Conservation (phyloP, 2,113 vertebrate genomes). For the Eonycteris spelaea region DNA sequence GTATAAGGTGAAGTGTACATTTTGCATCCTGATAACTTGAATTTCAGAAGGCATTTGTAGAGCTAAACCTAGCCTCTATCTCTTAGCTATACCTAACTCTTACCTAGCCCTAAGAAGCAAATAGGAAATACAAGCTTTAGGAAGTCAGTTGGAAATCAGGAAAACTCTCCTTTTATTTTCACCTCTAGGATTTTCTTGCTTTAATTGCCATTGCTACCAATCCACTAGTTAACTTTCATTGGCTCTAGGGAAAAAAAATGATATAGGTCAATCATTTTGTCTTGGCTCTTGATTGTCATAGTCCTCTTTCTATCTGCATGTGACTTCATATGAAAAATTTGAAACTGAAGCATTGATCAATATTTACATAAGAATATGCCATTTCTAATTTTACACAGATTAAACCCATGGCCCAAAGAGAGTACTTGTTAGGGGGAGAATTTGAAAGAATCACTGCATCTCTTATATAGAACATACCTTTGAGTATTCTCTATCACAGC, state of each 20-base stretch:
- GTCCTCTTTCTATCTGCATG: not conserved
- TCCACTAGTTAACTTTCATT: not conserved
- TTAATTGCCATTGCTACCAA: not conserved
- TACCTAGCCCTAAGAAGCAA: not conserved
- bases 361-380: not conserved
- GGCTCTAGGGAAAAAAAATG: not conserved
- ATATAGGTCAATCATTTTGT: not conserved
- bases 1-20: not conserved
- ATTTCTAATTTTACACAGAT: not conserved
- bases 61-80: not conserved
- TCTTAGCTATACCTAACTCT: not conserved
- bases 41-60: not conserved
- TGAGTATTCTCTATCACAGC: not conserved
- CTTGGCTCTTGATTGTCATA: not conserved
- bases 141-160: not conserved
- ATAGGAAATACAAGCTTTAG: not conserved
- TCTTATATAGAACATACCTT: not conserved
- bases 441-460: not conserved
- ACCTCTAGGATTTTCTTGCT: not conserved
- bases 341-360: not conserved
- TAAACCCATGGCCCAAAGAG: not conserved
- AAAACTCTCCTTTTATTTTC: not conserved
- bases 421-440: not conserved
- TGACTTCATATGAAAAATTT: not conserved
- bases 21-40: not conserved